Base-by-base conservation (phyloP, 2,888 invertebrate genomes). In the Epirrhoe tristata region DNA sequence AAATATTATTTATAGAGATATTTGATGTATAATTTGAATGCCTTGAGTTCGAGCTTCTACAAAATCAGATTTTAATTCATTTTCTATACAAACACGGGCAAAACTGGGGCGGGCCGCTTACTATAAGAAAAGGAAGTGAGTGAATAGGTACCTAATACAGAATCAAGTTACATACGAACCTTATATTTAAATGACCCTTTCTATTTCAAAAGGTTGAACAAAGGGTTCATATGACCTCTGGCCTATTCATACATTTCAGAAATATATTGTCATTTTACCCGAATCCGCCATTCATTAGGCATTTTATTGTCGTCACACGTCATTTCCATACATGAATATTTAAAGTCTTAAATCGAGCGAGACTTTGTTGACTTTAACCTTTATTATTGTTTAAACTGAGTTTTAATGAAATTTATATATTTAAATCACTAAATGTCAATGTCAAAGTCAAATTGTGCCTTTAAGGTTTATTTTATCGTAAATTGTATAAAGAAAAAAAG, bases 311-410 rank as follows among this genome's bases (percentile, higher is more conserved):
- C 58, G 56, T 64, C 69, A 64, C 64, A 60, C 31, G 64, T 64
- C 66, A 68, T 72, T 70, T 69, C 48, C 67, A 69, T 72, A 66
- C 58, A 66, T 74, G 64, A 68, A 71, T 71, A 74, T 66, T 70
- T 58, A 70, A 68, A 55, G 51, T 7, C 16, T 24, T n/a, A 63
- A 67, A 66, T 66, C 48, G 63, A 60, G 54, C 50, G 36, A 63
- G 51, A 46, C n/a, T 57, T 6, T 46, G 34, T 34, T 53, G 24
- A 24, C 24, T 24, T 31, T 39, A 36, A 63, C 51, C 36, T 12
- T 32, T 57, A 51, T 56, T 56, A 56, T 51, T 31, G 36, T 58
- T 63, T 63, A 17, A 0, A 46, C 31, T 6, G 32, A 12, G 34
- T 36, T 54, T 54, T 36, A 10, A n/a, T n/a, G n/a, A n/a, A n/a